Percentiles rank a stretch among this genome's conserved stretches.
Conservation (phyloP, 53 echinoderm and acorn worm species). For the Echinarachnius parma region DNA sequence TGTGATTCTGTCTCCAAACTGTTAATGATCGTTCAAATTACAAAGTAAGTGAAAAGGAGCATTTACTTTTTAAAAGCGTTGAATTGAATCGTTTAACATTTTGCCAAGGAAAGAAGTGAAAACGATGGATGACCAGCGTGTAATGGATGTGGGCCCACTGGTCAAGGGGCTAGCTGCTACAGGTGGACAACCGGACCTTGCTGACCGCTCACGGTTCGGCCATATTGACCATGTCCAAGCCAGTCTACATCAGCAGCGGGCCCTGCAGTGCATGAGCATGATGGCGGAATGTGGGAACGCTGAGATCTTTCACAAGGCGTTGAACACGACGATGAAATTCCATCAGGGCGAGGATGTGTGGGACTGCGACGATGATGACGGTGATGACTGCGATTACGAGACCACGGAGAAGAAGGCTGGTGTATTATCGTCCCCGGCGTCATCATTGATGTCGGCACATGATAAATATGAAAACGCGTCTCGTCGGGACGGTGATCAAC, state of each 20-base stretch:
- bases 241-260: slow-evolving; percentile 20
- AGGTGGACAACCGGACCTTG: too few species aligned
- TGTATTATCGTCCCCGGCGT: background rate
- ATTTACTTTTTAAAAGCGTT: too few species aligned
- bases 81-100: background rate
- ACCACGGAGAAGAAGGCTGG: background rate
- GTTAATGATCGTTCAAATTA: background rate
- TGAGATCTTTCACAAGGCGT: slow-evolving; percentile 16
- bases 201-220: too few species aligned
- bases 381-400: slow-evolving; percentile 12
- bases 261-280: slow-evolving; percentile 31
- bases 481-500: slow-evolving; percentile 30
- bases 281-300: slow-evolving; percentile 27
- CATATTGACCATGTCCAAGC: too few species aligned
- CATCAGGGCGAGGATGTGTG: slow-evolving; percentile 1
- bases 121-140: slow-evolving; percentile 17
- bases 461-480: too few species aligned
- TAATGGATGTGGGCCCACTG: slow-evolving; percentile 1
- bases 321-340: slow-evolving; percentile 12
- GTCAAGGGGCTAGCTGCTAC: too few species aligned
- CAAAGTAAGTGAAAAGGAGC: too few species aligned
- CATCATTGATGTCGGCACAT: slow-evolving; percentile 10
- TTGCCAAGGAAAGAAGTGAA: background rate
- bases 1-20: background rate
- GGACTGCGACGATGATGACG: slow-evolving; percentile 18